phyloP scores from a whole-genome alignment of 2,888 invertebrate genomes.

The Neoascia interrupta region DNA sequence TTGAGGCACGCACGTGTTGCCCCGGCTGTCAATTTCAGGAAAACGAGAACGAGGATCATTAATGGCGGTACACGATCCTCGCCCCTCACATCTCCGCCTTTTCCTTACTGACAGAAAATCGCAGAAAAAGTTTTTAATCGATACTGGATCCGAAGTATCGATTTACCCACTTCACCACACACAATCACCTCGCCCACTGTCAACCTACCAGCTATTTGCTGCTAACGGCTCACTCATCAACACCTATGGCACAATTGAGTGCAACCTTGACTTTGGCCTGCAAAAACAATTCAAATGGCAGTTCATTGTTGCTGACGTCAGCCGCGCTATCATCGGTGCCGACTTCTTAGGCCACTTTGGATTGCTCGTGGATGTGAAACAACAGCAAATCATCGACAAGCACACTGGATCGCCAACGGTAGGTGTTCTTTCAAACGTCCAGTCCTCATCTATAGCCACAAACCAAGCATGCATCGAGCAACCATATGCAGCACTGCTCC shows the following conservation, averaged over 20 bases:
- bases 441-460: constrained; percentile 14
- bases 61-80: too few relatives aligned
- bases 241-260: too few relatives aligned
- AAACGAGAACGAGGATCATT: constrained; percentile 5
- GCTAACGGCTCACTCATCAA: too few relatives aligned
- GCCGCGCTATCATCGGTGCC: constrained; percentile 22
- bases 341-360: constrained; percentile 8
- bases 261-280: constrained; percentile 15
- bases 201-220: constrained; percentile 10
- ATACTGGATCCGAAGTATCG: constrained; percentile 47
- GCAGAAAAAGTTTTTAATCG: constrained; percentile 35
- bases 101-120: constrained; percentile 6
- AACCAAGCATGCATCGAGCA: constrained; percentile 1
- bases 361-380: constrained; percentile 16
- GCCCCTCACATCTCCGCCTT: constrained; percentile 12
- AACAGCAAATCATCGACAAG: constrained; percentile 18
- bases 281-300: constrained; percentile 9
- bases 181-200: too few relatives aligned
- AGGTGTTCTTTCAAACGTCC: background rate
- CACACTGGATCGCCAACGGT: background rate
- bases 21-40: constrained; percentile 14
- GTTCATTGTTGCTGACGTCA: constrained; percentile 29
- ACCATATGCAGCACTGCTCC: constrained; percentile 6
- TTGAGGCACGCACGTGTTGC: background rate
- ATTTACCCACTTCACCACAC: constrained; percentile 25